Evolutionary conservation across 2,113 vertebrate species (phyloP).

Genomic region (Cinclus mexicanus): DNA sequence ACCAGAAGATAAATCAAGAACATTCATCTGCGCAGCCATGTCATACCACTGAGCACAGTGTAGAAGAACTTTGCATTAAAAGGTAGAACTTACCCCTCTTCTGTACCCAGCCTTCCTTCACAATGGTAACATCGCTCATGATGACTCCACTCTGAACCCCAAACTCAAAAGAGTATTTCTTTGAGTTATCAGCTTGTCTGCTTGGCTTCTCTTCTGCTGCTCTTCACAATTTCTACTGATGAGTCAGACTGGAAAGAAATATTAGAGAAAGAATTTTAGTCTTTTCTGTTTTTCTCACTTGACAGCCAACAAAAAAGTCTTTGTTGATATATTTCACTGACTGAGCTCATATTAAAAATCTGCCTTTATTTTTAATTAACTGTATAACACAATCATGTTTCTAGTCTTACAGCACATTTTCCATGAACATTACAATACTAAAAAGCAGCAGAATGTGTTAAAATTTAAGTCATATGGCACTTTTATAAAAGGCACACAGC

Average conservation of each 20-base stretch:
- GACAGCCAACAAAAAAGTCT: conserved; percentile 82
- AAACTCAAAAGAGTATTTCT: conserved; percentile 84
- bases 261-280: conserved; percentile 83
- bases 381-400: conserved; percentile 40
- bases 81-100: conserved; percentile 91
- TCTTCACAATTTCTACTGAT: conserved; percentile 88
- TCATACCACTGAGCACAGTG: background rate
- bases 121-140: conserved; percentile 99
- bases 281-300: conserved; percentile 79
- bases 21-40: background rate
- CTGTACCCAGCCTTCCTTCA: conserved; percentile 99
- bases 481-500: background rate
- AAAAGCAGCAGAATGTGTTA: conserved; percentile 18
- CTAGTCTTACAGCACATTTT: conserved; percentile 49
- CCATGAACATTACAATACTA: conserved; percentile 20
- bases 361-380: conserved; percentile 65
- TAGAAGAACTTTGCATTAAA: background rate
- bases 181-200: conserved; percentile 76
- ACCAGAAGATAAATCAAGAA: conserved; percentile 1
- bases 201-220: conserved; percentile 80
- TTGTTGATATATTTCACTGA: conserved; percentile 73
- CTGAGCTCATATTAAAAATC: conserved; percentile 68
- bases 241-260: conserved; percentile 95
- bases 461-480: conserved; percentile 1
- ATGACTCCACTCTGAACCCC: conserved; percentile 89